Base-by-base conservation (phyloP, 2,888 invertebrate genomes). In the Byasa hedistus region DNA sequence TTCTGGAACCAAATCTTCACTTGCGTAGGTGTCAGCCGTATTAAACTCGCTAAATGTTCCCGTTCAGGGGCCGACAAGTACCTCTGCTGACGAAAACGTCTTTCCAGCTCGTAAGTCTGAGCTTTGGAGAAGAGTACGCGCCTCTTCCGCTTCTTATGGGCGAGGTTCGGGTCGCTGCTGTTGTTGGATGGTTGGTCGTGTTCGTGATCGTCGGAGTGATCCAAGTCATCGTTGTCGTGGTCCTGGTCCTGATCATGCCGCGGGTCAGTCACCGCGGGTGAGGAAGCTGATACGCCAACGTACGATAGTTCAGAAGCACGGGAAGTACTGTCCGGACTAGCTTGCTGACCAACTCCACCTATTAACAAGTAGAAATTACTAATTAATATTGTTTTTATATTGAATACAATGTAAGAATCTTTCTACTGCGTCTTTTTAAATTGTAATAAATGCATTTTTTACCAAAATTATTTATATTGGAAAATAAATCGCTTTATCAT, bases 1-100 rank as follows among this genome's bases (percentile, higher is more conserved):
- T 99, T 99, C 86, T 99, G 99, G 91, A 99, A 99, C 99, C 99
- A 99, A 78, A 99, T 99, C 90, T 99, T 99, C 61, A 97, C 97
- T 92, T 99, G 99, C 3, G 99, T 99, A 0, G 99, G 99, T 2
- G 99, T 99, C 68, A 99, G 92, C 66, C 98, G 94, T 72, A 99
- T 99, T 77, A 98, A 93, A 71, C 97, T 97, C 3, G 99, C 99
- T 72, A 99, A 92, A 82, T 99, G 98, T 82, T 99, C 99, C 48
- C 99, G 91, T 85, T 99, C 99, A 0, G 99, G 99, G 0, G 99
- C 99, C 3, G 98, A 98, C 21, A 99, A 93, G 87, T 99, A 99
- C 72, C 98, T 93, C 85, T 99, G 99, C 81, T 98, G 98, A 3
- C 98, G 93, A 87, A 99, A 99, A 70, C 99, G 93, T 80, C 98